Percentiles rank a stretch among this genome's conserved stretches.
Conservation (phyloP, 2,797 vertebrate genomes). For the Fundulus diaphanus region DNA sequence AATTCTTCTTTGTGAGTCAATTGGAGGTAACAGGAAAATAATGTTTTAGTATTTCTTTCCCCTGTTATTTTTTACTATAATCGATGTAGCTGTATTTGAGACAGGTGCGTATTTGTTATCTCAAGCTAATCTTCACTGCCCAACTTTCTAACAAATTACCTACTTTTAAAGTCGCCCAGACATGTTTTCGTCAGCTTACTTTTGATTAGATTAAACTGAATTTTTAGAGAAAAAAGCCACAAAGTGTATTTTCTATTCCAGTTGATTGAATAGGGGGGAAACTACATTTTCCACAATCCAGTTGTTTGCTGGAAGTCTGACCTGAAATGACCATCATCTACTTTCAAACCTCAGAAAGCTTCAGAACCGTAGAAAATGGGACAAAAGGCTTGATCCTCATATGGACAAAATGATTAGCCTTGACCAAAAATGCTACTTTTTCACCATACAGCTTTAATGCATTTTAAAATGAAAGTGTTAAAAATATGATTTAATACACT, state of each 20-base stretch:
- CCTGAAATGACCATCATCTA: neutral
- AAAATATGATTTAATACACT: too few species aligned
- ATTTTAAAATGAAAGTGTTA: too few species aligned
- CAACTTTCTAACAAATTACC: neutral
- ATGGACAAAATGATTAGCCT: neutral
- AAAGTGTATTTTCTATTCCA: neutral
- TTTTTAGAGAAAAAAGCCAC: neutral
- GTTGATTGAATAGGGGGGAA: neutral
- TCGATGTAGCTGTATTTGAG: neutral
- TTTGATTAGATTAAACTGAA: neutral
- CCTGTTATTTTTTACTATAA: neutral
- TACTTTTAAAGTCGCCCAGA: neutral
- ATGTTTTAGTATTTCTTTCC: neutral
- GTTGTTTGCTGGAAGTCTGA: neutral
- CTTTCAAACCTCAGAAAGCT: neutral
- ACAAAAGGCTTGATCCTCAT: neutral
- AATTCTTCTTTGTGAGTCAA: neutral
- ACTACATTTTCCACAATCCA: neutral
- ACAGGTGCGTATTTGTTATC: neutral
- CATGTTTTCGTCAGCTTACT: neutral
- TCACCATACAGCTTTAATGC: neutral
- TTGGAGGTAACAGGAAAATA: neutral
- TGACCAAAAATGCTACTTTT: neutral
- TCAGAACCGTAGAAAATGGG: neutral
- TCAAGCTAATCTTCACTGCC: neutral